Percentiles rank a stretch among this genome's conserved stretches.
phyloP scores from a whole-genome alignment of 2,113 vertebrate species.

The Monopterus albus region DNA sequence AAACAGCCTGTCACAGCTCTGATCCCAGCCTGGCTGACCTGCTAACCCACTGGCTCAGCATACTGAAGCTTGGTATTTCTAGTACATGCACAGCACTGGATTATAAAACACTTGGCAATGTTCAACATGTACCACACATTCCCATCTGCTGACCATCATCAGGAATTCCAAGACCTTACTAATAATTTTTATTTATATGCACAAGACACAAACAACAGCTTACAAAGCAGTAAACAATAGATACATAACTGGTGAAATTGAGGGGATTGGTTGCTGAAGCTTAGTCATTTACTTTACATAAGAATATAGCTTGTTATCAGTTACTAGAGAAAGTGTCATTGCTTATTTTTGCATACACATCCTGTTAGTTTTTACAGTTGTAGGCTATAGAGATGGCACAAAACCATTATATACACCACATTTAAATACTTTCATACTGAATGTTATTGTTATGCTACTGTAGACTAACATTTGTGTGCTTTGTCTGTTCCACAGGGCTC shows the following conservation, averaged over 20 bases:
- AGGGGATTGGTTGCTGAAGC: not conserved
- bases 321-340: not conserved
- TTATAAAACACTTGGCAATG: slow-evolving; percentile 33
- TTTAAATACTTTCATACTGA: not conserved
- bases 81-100: slow-evolving; percentile 20
- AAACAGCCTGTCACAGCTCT: slow-evolving; percentile 52
- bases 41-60: slow-evolving; percentile 65
- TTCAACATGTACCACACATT: slow-evolving; percentile 25
- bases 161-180: slow-evolving; percentile 13
- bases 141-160: slow-evolving; percentile 13
- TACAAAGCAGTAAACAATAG: not conserved
- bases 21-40: slow-evolving; percentile 62
- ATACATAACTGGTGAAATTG: too few relatives aligned
- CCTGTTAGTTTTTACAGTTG: not conserved
- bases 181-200: slow-evolving; percentile 1
- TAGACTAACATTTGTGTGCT: slow-evolving; percentile 28
- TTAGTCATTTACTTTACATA: not conserved
- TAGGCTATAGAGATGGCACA: not conserved
- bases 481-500: slow-evolving; percentile 88
- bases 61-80: slow-evolving; percentile 26
- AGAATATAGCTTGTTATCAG: not conserved
- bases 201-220: slow-evolving; percentile 6
- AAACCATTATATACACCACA: not conserved
- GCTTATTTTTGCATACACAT: not conserved
- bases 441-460: not conserved